Evolutionary conservation across 2,888 invertebrate genomes (phyloP), one percentile per base, ranked within the genome.

Genomic region (Pandemis corylana): DNA sequence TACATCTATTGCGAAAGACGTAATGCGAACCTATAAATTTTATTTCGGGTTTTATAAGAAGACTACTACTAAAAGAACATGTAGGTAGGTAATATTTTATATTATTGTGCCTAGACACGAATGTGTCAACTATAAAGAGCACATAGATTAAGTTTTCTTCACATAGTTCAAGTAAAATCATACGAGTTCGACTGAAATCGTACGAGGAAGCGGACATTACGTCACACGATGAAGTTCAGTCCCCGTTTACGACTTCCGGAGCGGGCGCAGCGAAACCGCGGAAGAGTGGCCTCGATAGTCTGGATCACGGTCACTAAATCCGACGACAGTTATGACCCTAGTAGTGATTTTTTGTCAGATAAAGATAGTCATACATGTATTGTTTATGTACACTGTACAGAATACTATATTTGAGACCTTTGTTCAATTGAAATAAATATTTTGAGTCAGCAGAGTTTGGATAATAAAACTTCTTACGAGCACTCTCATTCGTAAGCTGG

Each of bases 201-300:
- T 42, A n/a, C 13, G 65, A 75, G 70, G 75, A 67, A 75, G 62
- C 59, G 69, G 74, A 74, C 42, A 62, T 75, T 67, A 75, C 75
- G 67, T 67, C 70, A 74, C 13, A n/a, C 41, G 42, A 49, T 10
- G 70, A 70, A 75, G 66, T 71, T 67, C 70, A 71, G 53, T 66
- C 62, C 75, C 56, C 41, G 63, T 67, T 66, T 67, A 75, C 67
- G 67, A 56, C 71, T 75, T 71, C 75, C 75, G 70, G 67, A 42
- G 59, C 59, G 44, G 20, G 68, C 59, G 67, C 59, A 63, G 68
- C 63, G 70, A 53, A 67, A 66, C 67, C 53, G 46, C 66, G 62
- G 70, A 71, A 75, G 75, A 75, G 62, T 66, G 70, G 15, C 75
- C 75, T 71, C 70, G 70, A 71, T 75, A 41, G 65, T 9, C 49